A percentile compares a stretch with the other conserved stretches of the same genome.
Conservation (phyloP, 92 coral and sea anemone species). For the Porites cylindrica region DNA sequence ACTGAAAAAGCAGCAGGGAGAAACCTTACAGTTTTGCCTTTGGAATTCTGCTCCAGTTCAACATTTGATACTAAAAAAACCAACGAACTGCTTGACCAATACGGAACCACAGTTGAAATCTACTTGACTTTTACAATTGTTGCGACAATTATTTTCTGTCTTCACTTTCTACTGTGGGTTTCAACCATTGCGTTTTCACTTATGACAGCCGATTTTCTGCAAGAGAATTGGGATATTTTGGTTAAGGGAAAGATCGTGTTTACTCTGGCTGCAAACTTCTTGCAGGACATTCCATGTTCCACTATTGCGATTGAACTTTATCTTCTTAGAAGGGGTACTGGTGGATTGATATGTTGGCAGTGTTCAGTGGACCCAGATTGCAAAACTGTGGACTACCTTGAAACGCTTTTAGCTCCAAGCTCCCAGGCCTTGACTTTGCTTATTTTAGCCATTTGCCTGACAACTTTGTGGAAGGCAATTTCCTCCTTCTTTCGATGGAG, state of each 20-base stretch:
- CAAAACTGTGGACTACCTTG: conserved; percentile 72
- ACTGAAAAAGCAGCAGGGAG: conserved; percentile 18
- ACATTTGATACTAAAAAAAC: conserved; percentile 74
- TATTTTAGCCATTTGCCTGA: conserved; percentile 76
- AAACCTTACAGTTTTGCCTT: conserved; percentile 63
- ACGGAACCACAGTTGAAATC: conserved; percentile 63
- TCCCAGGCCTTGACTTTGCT: conserved; percentile 71
- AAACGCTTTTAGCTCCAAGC: conserved; percentile 76
- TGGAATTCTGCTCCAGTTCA: conserved; percentile 77
- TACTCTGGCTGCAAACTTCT: conserved; percentile 85
- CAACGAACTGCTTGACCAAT: conserved; percentile 56
- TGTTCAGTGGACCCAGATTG: conserved; percentile 82
- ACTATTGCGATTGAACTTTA: conserved; percentile 88
- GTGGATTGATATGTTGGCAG: conserved; percentile 89
- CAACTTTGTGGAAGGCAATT: conserved; percentile 94
- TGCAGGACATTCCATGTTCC: conserved; percentile 92
- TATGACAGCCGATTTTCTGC: conserved; percentile 81
- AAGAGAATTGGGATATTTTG: conserved; percentile 83
- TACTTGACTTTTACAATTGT: conserved; percentile 75
- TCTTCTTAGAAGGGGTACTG: conserved; percentile 85
- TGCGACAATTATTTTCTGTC: conserved; percentile 78
- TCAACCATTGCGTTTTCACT: conserved; percentile 73
- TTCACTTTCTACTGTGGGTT: conserved; percentile 88
- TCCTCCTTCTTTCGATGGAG: conserved; percentile 97
- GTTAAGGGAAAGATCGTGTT: conserved; percentile 82